A percentile compares a stretch with the other conserved stretches of the same genome.
phyloP scores from a whole-genome alignment of 2,888 invertebrate species.

The Philhelius pedissequus region DNA sequence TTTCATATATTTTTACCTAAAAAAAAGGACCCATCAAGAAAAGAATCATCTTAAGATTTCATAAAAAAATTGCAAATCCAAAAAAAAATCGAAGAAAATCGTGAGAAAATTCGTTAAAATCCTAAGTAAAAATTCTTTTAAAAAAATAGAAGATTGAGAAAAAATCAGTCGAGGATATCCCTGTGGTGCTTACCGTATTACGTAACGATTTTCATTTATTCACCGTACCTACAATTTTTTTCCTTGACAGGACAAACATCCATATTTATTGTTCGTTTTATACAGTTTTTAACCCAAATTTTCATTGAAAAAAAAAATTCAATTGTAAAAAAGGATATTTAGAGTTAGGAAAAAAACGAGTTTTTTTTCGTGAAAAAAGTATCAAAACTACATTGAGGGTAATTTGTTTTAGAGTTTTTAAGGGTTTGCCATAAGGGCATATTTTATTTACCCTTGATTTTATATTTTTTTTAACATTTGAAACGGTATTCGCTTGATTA shows the following conservation, averaged over 20 bases:
- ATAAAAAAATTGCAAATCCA: conserved; percentile 34
- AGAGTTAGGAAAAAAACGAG: conserved; percentile 27
- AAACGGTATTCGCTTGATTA: conserved; percentile 7
- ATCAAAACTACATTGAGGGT: background rate
- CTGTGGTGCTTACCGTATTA: too few relatives aligned
- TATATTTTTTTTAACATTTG: background rate
- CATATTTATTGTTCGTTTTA: background rate
- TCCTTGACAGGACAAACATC: background rate
- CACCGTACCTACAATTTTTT: background rate
- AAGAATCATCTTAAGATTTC: conserved; percentile 44
- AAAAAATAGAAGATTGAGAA: background rate
- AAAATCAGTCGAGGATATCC: conserved; percentile 20
- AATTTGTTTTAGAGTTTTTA: conserved; percentile 13
- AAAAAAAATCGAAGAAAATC: conserved; percentile 46
- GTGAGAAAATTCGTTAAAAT: conserved; percentile 65
- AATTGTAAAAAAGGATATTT: background rate
- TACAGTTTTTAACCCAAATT: background rate
- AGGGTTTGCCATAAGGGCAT: background rate
- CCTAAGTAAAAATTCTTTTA: conserved; percentile 27
- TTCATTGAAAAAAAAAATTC: background rate
- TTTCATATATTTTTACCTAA: conserved; percentile 4
- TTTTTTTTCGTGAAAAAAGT: conserved; percentile 20
- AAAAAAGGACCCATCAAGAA: conserved; percentile 34
- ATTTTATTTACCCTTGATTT: background rate
- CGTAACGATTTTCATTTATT: conserved; percentile 25